A percentile compares a stretch with the other conserved stretches of the same genome.
Conservation (phyloP, 2,113 vertebrate species). For the Neolamprologus variostigma region DNA sequence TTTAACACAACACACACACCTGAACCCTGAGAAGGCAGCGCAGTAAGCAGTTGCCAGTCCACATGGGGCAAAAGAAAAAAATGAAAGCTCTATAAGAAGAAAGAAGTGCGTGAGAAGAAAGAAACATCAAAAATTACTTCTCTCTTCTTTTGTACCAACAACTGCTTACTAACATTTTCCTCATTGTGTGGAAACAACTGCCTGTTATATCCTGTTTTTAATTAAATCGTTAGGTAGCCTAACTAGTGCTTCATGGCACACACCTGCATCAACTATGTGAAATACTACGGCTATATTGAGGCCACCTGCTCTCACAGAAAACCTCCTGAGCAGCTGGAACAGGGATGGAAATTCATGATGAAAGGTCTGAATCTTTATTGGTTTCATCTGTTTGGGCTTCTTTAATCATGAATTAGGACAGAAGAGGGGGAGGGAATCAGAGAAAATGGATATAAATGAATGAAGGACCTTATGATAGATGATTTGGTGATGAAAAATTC, state of each 20-base stretch:
- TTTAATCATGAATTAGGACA: not conserved
- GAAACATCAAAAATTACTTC: not conserved
- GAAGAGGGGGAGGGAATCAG: not conserved
- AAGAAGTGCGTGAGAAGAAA: not conserved
- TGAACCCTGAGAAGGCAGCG: not conserved
- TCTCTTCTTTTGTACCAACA: not conserved
- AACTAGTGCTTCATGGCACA: not conserved
- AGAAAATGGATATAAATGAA: not conserved
- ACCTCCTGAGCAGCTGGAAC: not conserved
- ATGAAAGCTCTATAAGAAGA: not conserved
- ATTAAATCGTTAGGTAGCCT: not conserved
- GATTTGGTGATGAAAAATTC: not conserved
- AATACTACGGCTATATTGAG: not conserved
- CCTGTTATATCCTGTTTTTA: not conserved
- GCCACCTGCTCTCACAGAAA: not conserved
- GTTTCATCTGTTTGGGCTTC: slow-evolving; percentile 1
- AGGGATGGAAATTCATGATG: not conserved
- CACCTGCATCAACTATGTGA: not conserved
- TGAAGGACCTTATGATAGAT: not conserved
- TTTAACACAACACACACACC: not conserved
- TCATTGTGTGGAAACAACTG: not conserved
- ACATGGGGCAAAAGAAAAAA: not conserved
- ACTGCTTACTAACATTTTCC: not conserved
- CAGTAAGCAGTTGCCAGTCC: not conserved
- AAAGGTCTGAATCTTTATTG: slow-evolving; percentile 6